Evolutionary conservation across 2,113 vertebrate species (phyloP).

Genomic region (human): DNA sequence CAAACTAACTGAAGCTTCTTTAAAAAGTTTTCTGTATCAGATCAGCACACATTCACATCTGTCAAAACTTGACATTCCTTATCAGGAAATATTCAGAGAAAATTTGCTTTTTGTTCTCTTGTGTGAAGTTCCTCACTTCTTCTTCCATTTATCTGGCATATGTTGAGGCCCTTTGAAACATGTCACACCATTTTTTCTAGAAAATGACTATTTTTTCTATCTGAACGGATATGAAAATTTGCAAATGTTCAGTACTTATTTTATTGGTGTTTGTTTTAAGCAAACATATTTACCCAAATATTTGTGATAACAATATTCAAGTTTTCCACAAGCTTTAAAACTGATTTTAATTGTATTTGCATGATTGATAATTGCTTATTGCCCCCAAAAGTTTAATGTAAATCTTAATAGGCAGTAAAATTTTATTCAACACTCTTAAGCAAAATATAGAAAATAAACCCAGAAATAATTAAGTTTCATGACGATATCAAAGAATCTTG

Average conservation of each 20-base stretch:
- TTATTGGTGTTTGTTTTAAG: slow-evolving; percentile 13
- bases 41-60: not conserved
- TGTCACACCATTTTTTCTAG: not conserved
- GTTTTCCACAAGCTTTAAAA: slow-evolving; percentile 53
- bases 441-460: slow-evolving; percentile 63
- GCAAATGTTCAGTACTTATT: not conserved
- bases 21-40: not conserved
- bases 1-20: not conserved
- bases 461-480: slow-evolving; percentile 67
- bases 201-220: not conserved
- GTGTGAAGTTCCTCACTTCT: not conserved
- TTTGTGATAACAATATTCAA: slow-evolving; percentile 38
- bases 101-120: slow-evolving; percentile 26
- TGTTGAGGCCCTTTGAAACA: not conserved
- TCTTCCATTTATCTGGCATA: not conserved
- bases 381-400: not conserved
- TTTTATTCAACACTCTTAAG: slow-evolving; percentile 49
- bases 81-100: slow-evolving; percentile 14
- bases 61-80: not conserved
- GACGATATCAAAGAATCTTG: slow-evolving; percentile 59
- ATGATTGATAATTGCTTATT: slow-evolving; percentile 61
- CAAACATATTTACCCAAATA: slow-evolving; percentile 37
- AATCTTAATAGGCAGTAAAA: slow-evolving; percentile 70
- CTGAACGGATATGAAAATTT: not conserved
- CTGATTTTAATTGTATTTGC: slow-evolving; percentile 65